A percentile compares a stretch with the other conserved stretches of the same genome.
phyloP scores from a whole-genome alignment of 1,140 invertebrate species.

The Linepithema humile region DNA sequence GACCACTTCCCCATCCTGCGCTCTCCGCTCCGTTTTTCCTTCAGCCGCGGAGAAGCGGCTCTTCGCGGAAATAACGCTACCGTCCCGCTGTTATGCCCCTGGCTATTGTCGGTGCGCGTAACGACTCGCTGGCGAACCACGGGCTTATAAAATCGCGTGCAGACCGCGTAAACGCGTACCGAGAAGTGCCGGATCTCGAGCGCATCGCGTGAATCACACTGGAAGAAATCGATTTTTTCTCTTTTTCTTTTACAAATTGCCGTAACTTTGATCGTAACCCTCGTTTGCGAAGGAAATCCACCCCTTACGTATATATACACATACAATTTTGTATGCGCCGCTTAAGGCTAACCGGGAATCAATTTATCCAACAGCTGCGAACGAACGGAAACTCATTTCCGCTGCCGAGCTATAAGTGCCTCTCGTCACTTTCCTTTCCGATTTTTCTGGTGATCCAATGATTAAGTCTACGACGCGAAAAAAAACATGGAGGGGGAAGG shows the following conservation, averaged over 20 bases:
- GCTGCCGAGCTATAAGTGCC: neutral
- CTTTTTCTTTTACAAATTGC: neutral
- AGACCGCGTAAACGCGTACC: neutral
- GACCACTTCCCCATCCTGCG: neutral
- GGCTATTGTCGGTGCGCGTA: slow-evolving; percentile 11
- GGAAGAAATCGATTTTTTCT: neutral
- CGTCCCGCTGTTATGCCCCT: neutral
- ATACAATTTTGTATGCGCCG: neutral
- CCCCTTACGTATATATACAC: neutral
- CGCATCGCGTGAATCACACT: neutral
- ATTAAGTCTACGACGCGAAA: neutral
- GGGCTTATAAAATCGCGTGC: neutral
- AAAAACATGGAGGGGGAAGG: neutral
- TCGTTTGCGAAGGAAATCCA: neutral
- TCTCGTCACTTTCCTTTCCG: slow-evolving; percentile 14
- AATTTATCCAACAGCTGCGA: slow-evolving; percentile 34
- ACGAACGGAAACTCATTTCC: slow-evolving; percentile 40
- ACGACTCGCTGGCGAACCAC: slow-evolving; percentile 6
- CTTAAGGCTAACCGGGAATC: slow-evolving; percentile 31
- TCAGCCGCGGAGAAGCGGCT: neutral
- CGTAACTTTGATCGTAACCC: neutral
- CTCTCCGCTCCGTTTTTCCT: slow-evolving; percentile 22
- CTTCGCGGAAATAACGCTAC: slow-evolving; percentile 53
- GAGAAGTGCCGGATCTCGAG: neutral
- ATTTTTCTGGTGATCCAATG: neutral